Conservation (phyloP, 2,113 vertebrate genomes). For the Mellivora capensis region DNA sequence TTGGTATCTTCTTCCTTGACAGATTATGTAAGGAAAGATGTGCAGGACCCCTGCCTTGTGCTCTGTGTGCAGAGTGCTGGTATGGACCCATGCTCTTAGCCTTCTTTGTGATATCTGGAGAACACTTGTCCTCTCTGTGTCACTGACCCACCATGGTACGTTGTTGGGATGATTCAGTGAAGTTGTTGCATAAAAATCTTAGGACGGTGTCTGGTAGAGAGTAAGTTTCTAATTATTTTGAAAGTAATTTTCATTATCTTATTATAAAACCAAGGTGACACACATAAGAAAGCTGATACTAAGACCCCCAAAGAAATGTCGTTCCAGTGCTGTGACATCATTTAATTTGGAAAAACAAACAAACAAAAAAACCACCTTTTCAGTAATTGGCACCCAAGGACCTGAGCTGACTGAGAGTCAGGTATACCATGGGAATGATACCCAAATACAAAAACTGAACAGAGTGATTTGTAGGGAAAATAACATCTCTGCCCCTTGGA, state of each 20-base stretch:
- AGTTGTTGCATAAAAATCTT: neutral
- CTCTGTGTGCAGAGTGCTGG: neutral
- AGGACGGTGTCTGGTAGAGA: neutral
- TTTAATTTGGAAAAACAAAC: neutral
- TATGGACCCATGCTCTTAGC: neutral
- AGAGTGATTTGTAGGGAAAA: neutral
- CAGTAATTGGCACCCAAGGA: neutral
- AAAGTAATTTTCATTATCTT: neutral
- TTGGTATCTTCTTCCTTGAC: neutral
- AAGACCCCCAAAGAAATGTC: neutral
- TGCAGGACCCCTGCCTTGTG: neutral
- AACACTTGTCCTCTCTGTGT: neutral
- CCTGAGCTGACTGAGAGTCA: neutral
- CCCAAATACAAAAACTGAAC: neutral
- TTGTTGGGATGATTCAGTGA: neutral
- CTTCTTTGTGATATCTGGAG: neutral
- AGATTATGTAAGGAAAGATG: neutral
- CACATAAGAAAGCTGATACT: neutral
- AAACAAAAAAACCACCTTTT: neutral
- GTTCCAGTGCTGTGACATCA: neutral
- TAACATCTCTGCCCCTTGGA: neutral
- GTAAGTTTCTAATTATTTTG: neutral
- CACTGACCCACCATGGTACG: neutral
- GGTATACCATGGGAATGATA: neutral
- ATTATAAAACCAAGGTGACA: neutral